Evolutionary conservation across 2,113 vertebrate species (phyloP).

Genomic region (Pseudolaguvia tuberculata): DNA sequence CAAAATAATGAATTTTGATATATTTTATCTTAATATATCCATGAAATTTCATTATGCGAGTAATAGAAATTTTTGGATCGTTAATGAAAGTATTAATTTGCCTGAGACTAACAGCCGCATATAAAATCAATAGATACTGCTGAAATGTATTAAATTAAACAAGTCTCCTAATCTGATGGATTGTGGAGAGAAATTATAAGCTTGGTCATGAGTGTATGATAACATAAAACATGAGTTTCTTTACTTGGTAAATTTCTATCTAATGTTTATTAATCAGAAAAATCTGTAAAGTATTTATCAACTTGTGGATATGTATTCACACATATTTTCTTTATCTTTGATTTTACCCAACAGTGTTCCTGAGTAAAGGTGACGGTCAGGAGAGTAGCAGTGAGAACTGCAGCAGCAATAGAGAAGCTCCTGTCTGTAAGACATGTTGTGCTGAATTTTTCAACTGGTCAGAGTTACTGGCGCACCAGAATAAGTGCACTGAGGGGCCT

Average conservation of each 20-base stretch:
- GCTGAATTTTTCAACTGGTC: conserved; percentile 90
- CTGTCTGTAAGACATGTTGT: conserved; percentile 83
- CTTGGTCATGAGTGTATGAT: conserved; percentile 73
- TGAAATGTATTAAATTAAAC: conserved; percentile 99
- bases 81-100: conserved; percentile 79
- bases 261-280: conserved; percentile 52
- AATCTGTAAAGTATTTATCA: conserved; percentile 55
- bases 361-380: conserved; percentile 70
- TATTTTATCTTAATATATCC: conserved; percentile 36
- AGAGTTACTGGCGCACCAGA: conserved; percentile 81
- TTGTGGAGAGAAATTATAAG: conserved; percentile 78
- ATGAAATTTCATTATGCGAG: too few relatives aligned
- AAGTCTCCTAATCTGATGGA: conserved; percentile 87
- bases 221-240: conserved; percentile 62
- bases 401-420: conserved; percentile 79
- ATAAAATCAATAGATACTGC: conserved; percentile 98
- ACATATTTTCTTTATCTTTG: conserved; percentile 22
- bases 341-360: conserved; percentile 58
- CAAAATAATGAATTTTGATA: conserved; percentile 12
- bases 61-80: conserved; percentile 81
- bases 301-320: conserved; percentile 69
- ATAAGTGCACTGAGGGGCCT: conserved; percentile 78
- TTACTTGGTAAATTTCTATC: conserved; percentile 67
- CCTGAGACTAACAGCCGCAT: conserved; percentile 87
- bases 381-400: conserved; percentile 72